A percentile compares a stretch with the other conserved stretches of the same genome.
Conservation (phyloP, 2,888 invertebrate genomes). For the Lordiphosa andalusiaca region DNA sequence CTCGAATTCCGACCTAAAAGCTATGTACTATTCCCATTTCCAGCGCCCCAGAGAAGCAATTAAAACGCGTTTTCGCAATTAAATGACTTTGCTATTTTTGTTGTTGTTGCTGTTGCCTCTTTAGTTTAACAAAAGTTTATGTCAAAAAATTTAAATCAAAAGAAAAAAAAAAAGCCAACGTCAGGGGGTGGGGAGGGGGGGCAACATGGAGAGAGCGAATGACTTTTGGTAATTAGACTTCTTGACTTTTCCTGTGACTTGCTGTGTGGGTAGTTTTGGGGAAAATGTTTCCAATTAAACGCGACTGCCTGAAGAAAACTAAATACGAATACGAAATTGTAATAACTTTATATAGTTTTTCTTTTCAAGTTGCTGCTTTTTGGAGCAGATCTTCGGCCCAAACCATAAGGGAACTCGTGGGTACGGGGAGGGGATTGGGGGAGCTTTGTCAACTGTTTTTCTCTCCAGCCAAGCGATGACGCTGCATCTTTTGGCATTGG, state of each 20-base stretch:
- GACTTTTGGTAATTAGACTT: slow-evolving; percentile 73
- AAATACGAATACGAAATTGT: slow-evolving; percentile 53
- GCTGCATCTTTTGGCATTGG: slow-evolving; percentile 42
- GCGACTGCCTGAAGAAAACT: slow-evolving; percentile 26
- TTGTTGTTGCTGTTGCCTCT: slow-evolving; percentile 42
- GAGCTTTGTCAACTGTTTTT: slow-evolving; percentile 38
- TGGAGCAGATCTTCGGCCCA: slow-evolving; percentile 50
- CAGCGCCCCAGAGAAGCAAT: slow-evolving; percentile 53
- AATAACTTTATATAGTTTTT: slow-evolving; percentile 57
- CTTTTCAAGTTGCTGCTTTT: slow-evolving; percentile 36
- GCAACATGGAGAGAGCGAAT: slow-evolving; percentile 27
- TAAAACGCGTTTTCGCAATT: slow-evolving; percentile 74
- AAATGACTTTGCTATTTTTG: slow-evolving; percentile 69
- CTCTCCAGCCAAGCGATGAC: slow-evolving; percentile 54
- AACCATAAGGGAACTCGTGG: background rate
- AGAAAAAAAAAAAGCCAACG: background rate
- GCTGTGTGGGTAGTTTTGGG: slow-evolving; percentile 31
- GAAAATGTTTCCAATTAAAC: slow-evolving; percentile 71
- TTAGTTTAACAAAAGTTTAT: slow-evolving; percentile 68
- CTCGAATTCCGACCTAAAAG: slow-evolving; percentile 28
- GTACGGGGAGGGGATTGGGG: background rate
- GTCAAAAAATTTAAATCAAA: slow-evolving; percentile 68
- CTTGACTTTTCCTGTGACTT: slow-evolving; percentile 48
- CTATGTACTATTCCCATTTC: slow-evolving; percentile 22
- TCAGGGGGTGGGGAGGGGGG: background rate